Evolutionary conservation across 2,113 vertebrate genomes (phyloP).

Genomic region (Rostratula benghalensis): DNA sequence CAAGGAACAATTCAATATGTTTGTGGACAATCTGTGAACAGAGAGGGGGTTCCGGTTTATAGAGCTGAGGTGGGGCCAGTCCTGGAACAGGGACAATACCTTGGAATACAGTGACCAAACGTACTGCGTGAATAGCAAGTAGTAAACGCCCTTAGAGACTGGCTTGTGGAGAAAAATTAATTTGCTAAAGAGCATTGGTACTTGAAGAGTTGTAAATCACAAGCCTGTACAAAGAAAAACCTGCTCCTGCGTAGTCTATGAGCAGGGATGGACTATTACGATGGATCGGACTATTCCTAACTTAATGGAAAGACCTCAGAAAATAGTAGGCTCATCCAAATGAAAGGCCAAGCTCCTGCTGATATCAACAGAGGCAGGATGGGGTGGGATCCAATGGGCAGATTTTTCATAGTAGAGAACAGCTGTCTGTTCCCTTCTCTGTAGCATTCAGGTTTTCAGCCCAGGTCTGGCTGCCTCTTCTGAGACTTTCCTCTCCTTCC

Average conservation of each 20-base stretch:
- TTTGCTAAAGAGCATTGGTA: conserved; percentile 20
- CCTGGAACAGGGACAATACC: background rate
- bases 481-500: background rate
- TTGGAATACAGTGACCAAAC: background rate
- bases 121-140: background rate
- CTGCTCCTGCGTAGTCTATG: background rate
- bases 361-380: background rate
- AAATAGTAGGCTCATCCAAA: background rate
- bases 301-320: background rate
- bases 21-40: background rate
- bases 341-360: background rate
- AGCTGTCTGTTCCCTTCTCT: background rate
- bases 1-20: background rate
- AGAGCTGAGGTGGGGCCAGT: background rate
- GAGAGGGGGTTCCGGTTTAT: background rate
- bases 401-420: background rate
- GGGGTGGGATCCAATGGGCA: background rate
- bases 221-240: background rate
- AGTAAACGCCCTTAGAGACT: background rate
- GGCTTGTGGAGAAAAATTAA: background rate
- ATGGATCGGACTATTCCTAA: background rate
- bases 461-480: background rate
- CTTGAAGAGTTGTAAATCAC: conserved; percentile 32
- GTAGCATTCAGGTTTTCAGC: background rate
- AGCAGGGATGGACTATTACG: background rate